Percentiles rank a stretch among this genome's conserved stretches.
Evolutionary conservation across 2,113 vertebrate species (phyloP).

Genomic region (Coptodon bakossiorum): DNA sequence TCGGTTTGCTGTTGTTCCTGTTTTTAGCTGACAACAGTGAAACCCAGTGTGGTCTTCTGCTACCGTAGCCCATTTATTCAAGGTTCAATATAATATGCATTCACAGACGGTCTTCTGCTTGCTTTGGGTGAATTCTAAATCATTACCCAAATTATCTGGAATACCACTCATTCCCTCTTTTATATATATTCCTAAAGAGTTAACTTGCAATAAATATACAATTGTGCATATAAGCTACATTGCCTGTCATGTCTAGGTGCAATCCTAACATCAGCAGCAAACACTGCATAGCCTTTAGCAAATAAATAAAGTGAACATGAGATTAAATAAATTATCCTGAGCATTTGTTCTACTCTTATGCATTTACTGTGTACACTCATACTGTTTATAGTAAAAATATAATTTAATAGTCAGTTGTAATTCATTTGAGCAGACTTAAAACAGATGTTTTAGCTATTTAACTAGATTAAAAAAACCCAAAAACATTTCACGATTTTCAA

Average conservation of each 20-base stretch:
- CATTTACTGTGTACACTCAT: background rate
- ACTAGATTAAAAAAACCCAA: rapidly evolving
- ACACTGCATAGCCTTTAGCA: background rate
- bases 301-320: background rate
- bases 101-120: background rate
- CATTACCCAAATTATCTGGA: background rate
- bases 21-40: background rate
- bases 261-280: background rate
- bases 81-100: background rate
- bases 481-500: background rate
- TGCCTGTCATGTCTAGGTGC: background rate
- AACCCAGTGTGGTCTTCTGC: background rate
- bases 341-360: background rate
- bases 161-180: background rate
- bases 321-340: background rate
- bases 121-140: background rate
- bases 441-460: background rate
- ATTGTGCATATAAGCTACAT: background rate
- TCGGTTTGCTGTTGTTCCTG: background rate
- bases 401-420: background rate
- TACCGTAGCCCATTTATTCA: background rate
- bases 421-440: background rate
- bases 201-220: background rate
- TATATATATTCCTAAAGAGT: background rate
- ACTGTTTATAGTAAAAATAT: background rate